phyloP scores from a whole-genome alignment of 2,797 vertebrate species.

The Todus mexicanus region DNA sequence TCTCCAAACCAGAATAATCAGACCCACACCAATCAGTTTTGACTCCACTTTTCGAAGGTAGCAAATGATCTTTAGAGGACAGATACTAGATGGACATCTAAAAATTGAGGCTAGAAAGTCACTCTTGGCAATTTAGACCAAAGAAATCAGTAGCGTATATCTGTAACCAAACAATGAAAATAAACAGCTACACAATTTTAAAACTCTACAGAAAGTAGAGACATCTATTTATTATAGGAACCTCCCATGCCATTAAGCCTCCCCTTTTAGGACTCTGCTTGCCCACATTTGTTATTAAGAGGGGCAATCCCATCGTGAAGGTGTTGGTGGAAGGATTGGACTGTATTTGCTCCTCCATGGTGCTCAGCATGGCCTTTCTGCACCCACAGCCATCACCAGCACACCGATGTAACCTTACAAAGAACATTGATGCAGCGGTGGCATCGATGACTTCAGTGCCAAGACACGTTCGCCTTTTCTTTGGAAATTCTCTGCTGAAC shows the following conservation, averaged over 20 bases:
- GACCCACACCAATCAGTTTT: fast-evolving
- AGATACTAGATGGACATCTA: not conserved
- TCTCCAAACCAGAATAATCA: not conserved
- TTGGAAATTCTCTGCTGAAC: not conserved
- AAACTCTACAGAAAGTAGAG: not conserved
- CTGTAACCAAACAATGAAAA: not conserved
- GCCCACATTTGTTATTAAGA: not conserved
- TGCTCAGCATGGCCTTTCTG: fast-evolving
- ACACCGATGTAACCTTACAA: fast-evolving
- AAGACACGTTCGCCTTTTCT: not conserved
- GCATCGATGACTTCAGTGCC: not conserved
- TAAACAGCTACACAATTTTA: not conserved
- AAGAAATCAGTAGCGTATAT: not conserved
- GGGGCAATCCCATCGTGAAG: fast-evolving
- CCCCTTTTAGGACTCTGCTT: not conserved
- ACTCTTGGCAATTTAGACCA: not conserved
- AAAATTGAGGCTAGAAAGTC: not conserved
- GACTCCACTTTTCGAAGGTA: not conserved
- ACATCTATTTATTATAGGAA: not conserved
- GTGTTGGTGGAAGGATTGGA: not conserved
- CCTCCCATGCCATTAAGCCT: not conserved
- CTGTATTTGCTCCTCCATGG: fast-evolving
- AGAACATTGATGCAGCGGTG: fast-evolving
- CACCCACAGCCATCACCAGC: fast-evolving
- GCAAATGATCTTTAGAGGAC: not conserved